phyloP scores from a whole-genome alignment of 2,113 vertebrate species.

The Neogobius melanostomus region DNA sequence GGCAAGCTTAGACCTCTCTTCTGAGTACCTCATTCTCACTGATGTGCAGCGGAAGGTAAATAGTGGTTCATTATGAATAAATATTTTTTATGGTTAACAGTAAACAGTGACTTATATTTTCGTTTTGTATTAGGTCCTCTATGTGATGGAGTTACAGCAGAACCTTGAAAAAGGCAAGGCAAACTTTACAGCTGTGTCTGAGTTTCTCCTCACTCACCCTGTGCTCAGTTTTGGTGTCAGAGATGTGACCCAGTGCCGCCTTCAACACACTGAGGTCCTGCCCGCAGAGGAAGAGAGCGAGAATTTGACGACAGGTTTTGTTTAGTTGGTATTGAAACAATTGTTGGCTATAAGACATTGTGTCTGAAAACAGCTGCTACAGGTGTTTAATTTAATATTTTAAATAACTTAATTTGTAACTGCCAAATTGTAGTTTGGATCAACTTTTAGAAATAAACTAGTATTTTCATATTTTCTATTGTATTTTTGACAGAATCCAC shows the following conservation, averaged over 20 bases:
- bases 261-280: slow-evolving; percentile 90
- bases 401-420: not conserved
- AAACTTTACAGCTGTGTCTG: slow-evolving; percentile 93
- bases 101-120: not conserved
- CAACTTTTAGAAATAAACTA: not conserved
- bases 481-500: slow-evolving; percentile 79
- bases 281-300: slow-evolving; percentile 92
- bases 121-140: slow-evolving; percentile 83
- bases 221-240: slow-evolving; percentile 96
- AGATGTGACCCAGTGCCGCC: slow-evolving; percentile 85
- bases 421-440: not conserved
- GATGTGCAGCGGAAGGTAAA: slow-evolving; percentile 94
- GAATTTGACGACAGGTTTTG: slow-evolving; percentile 82
- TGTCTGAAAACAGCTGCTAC: too few relatives aligned
- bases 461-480: not conserved
- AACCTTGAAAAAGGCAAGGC: slow-evolving; percentile 92
- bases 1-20: slow-evolving; percentile 91
- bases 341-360: too few relatives aligned
- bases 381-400: too few relatives aligned
- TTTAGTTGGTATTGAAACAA: too few relatives aligned
- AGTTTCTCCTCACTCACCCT: slow-evolving; percentile 97
- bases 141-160: slow-evolving; percentile 96
- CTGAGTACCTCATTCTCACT: slow-evolving; percentile 92
- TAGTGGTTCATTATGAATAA: not conserved
- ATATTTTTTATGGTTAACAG: not conserved